phyloP scores from a whole-genome alignment of 2,888 invertebrate species.

The Stenoptilia bipunctidactyla region DNA sequence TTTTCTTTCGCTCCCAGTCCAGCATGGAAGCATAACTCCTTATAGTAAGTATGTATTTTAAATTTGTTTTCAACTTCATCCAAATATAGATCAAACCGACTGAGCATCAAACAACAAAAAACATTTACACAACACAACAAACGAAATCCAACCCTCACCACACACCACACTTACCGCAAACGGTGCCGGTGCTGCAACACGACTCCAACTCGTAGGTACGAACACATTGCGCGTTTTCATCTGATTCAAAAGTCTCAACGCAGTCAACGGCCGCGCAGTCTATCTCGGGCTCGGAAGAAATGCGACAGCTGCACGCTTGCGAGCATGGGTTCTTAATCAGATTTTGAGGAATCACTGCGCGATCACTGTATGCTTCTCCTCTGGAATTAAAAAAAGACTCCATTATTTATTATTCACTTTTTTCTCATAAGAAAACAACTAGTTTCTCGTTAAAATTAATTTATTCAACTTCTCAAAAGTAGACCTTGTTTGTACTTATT shows the following conservation, averaged over 20 bases:
- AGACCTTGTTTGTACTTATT: too few relatives aligned
- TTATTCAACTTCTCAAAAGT: too few relatives aligned
- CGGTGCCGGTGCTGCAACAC: constrained; percentile 47
- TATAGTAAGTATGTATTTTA: too few relatives aligned
- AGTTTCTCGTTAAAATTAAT: too few relatives aligned
- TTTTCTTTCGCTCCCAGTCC: too few relatives aligned
- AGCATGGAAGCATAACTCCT: too few relatives aligned
- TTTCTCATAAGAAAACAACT: too few relatives aligned
- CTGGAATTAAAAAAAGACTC: constrained; percentile 26
- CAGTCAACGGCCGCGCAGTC: constrained; percentile 58
- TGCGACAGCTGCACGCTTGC: constrained; percentile 41
- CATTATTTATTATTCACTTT: not conserved
- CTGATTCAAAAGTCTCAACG: constrained; percentile 40
- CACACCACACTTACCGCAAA: constrained; percentile 37
- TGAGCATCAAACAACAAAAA: too few relatives aligned
- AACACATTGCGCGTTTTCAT: constrained; percentile 41
- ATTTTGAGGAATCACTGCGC: constrained; percentile 35
- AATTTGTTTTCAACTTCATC: too few relatives aligned
- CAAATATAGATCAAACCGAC: too few relatives aligned
- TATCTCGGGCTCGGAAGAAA: constrained; percentile 32
- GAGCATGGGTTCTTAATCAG: constrained; percentile 47
- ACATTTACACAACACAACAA: too few relatives aligned
- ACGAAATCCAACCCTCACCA: too few relatives aligned
- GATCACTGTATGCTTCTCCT: constrained; percentile 37
- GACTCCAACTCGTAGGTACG: constrained; percentile 41